Conservation (phyloP, 2,888 invertebrate genomes). For the Acrobasis repandana region DNA sequence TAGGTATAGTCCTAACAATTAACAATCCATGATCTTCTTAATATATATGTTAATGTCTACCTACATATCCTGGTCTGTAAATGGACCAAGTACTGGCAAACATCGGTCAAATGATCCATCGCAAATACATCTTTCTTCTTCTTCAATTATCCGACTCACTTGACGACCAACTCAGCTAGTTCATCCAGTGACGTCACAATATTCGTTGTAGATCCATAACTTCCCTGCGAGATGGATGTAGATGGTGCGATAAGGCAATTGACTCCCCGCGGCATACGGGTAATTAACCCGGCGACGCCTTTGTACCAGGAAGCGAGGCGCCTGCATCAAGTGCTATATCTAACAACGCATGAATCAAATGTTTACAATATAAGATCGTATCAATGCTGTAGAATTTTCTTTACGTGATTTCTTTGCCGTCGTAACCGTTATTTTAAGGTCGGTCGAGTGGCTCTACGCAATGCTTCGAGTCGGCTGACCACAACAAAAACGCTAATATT, state of each 20-base stretch:
- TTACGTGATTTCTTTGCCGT: neutral
- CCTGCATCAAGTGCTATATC: conserved; percentile 53
- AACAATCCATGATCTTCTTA: too few species aligned
- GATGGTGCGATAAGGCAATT: conserved; percentile 72
- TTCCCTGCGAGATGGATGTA: conserved; percentile 51
- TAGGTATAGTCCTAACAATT: too few species aligned
- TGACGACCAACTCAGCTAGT: neutral
- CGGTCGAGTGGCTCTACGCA: too few species aligned
- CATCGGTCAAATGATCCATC: too few species aligned
- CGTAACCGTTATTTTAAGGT: neutral
- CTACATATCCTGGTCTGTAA: too few species aligned
- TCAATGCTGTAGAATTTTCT: neutral
- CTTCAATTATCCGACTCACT: neutral
- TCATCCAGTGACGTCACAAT: conserved; percentile 30
- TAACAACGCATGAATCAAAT: conserved; percentile 22
- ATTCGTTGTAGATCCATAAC: conserved; percentile 31
- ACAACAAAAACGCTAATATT: too few species aligned
- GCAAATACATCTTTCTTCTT: too few species aligned
- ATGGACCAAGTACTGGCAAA: too few species aligned
- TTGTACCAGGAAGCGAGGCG: conserved; percentile 43
- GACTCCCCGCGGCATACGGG: conserved; percentile 76
- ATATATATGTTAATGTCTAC: too few species aligned
- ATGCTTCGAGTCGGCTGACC: too few species aligned
- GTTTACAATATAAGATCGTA: conserved; percentile 3
- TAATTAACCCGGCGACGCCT: conserved; percentile 65